Conservation (phyloP, 2,888 invertebrate genomes). For the Epinotia nisella region DNA sequence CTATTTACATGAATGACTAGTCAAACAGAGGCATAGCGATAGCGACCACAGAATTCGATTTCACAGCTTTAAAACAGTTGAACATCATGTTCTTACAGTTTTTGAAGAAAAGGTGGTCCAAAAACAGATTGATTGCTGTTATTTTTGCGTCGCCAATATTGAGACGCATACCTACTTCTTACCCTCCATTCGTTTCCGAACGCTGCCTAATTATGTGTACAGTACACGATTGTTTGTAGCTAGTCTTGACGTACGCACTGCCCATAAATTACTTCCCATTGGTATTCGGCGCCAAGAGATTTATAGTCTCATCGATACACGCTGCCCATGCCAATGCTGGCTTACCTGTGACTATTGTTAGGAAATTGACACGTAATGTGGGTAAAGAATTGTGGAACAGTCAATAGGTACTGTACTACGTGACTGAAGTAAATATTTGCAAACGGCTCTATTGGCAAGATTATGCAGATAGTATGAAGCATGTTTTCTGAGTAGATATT, state of each 20-base stretch:
- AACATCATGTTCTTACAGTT: too few relatives aligned
- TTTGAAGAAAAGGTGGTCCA: too few relatives aligned
- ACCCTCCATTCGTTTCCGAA: background rate
- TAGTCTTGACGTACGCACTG: slow-evolving; percentile 62
- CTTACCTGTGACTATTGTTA: slow-evolving; percentile 50
- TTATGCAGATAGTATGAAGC: background rate
- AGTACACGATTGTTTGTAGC: slow-evolving; percentile 35
- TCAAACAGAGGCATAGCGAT: too few relatives aligned
- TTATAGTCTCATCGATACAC: slow-evolving; percentile 62
- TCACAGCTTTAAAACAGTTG: too few relatives aligned
- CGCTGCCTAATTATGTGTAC: slow-evolving; percentile 31
- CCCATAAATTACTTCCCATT: slow-evolving; percentile 67
- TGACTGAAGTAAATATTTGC: too few relatives aligned
- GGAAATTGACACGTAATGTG: slow-evolving; percentile 26
- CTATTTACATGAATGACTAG: too few relatives aligned
- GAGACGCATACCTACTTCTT: background rate
- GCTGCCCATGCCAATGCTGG: slow-evolving; percentile 73
- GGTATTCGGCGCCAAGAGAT: slow-evolving; percentile 65
- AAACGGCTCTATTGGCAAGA: background rate
- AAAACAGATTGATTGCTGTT: too few relatives aligned
- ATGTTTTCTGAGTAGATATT: too few relatives aligned
- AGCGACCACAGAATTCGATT: too few relatives aligned
- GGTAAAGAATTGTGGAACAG: slow-evolving; percentile 1
- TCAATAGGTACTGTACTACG: background rate
- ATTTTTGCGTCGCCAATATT: background rate